Evolutionary conservation across 2,113 vertebrate genomes (phyloP).

Genomic region (Dasypus novemcinctus): DNA sequence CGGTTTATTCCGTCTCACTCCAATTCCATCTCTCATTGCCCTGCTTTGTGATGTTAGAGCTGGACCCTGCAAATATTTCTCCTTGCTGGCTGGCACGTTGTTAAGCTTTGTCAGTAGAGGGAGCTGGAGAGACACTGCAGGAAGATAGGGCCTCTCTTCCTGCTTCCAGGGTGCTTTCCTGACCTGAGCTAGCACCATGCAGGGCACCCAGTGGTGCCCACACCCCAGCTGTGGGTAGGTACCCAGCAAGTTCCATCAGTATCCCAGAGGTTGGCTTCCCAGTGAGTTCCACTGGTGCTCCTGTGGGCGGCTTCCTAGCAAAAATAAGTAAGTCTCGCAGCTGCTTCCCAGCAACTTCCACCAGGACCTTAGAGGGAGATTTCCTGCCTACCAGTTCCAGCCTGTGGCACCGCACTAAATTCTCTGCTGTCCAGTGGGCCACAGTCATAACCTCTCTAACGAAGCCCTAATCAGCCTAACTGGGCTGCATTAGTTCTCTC

Average conservation of each 20-base stretch:
- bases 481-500: too few species aligned
- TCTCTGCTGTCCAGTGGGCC: not conserved
- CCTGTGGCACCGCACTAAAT: not conserved
- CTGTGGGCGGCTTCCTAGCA: not conserved
- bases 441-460: not conserved
- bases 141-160: not conserved
- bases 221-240: not conserved
- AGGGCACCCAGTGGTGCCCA: not conserved
- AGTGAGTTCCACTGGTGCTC: not conserved
- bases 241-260: too few species aligned
- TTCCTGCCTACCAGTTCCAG: not conserved
- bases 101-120: too few species aligned
- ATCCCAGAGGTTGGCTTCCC: too few species aligned
- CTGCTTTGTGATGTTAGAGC: too few species aligned
- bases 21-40: too few species aligned
- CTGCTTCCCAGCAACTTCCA: not conserved
- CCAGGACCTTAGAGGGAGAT: not conserved
- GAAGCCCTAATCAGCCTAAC: not conserved
- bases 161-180: not conserved
- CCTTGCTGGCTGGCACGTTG: too few species aligned
- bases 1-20: too few species aligned
- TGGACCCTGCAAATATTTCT: too few species aligned
- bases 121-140: not conserved
- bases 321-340: not conserved
- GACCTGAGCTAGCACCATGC: not conserved